phyloP scores from a whole-genome alignment of 2,797 vertebrate genomes.

The Sylvilagus floridanus region DNA sequence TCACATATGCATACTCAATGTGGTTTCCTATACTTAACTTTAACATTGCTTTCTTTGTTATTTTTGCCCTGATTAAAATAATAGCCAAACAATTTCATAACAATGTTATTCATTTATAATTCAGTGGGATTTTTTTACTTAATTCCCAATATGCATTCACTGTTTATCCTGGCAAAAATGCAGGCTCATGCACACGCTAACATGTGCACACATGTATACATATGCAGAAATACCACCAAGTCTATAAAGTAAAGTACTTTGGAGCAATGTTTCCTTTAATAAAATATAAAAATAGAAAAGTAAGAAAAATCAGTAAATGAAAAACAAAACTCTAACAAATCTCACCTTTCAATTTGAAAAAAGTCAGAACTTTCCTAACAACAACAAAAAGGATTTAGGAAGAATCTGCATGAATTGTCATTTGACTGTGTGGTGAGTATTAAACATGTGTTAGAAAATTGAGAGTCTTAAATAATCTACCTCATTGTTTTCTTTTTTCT shows the following conservation, averaged over 20 bases:
- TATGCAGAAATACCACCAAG: background rate
- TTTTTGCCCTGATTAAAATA: constrained; percentile 41
- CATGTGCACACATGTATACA: background rate
- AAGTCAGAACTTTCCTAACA: background rate
- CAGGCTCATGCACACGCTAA: background rate
- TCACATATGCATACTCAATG: background rate
- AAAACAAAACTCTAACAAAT: constrained; percentile 9
- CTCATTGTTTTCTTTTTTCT: background rate
- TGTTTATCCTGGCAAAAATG: constrained; percentile 36
- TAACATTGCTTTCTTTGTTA: background rate
- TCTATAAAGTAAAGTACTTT: background rate
- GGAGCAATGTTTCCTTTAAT: background rate
- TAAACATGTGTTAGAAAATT: constrained; percentile 6
- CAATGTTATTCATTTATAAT: background rate
- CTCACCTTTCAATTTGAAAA: constrained; percentile 34
- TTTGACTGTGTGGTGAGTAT: background rate
- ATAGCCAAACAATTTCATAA: constrained; percentile 23
- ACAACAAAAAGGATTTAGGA: background rate
- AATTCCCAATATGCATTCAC: background rate
- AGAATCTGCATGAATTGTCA: constrained; percentile 1
- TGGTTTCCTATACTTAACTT: constrained; percentile 2
- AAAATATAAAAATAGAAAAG: constrained; percentile 2
- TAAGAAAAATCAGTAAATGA: background rate
- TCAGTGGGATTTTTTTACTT: background rate
- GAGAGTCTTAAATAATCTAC: background rate